Conservation (phyloP, 2,888 invertebrate genomes). For the Oligia strigilis region DNA sequence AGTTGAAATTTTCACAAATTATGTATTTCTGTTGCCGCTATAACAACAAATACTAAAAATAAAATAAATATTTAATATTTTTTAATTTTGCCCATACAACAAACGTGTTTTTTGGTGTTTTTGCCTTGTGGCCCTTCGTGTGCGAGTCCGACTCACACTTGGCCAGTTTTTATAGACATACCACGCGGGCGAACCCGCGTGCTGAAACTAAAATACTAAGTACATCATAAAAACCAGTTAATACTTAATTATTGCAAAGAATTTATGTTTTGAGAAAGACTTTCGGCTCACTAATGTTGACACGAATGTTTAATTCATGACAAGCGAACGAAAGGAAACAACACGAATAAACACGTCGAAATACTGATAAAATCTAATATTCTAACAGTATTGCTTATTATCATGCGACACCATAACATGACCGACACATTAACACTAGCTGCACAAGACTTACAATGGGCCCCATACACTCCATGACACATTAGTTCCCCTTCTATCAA, state of each 20-base stretch:
- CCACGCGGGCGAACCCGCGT: no score
- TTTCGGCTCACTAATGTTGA: slow-evolving; percentile 32
- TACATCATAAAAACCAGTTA: slow-evolving; percentile 24
- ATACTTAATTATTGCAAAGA: background rate
- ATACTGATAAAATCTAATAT: slow-evolving; percentile 58
- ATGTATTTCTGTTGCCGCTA: no score
- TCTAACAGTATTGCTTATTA: slow-evolving; percentile 44
- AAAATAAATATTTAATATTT: no score
- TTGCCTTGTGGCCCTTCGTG: no score
- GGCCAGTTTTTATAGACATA: no score
- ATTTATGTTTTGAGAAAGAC: slow-evolving; percentile 12
- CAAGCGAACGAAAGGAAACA: slow-evolving; percentile 54
- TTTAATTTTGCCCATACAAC: no score
- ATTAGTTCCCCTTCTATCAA: slow-evolving; percentile 53
- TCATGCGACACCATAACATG: slow-evolving; percentile 56
- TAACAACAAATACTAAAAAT: no score
- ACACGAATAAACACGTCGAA: slow-evolving; percentile 41
- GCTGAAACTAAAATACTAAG: no score
- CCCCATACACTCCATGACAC: slow-evolving; percentile 39
- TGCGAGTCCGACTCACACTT: no score
- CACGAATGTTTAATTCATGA: slow-evolving; percentile 55
- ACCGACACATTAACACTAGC: slow-evolving; percentile 62
- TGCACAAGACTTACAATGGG: slow-evolving; percentile 36
- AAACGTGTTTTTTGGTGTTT: no score
- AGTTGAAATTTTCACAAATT: no score